Conservation (phyloP, 2,797 vertebrate genomes). For the Danio kyathit region DNA sequence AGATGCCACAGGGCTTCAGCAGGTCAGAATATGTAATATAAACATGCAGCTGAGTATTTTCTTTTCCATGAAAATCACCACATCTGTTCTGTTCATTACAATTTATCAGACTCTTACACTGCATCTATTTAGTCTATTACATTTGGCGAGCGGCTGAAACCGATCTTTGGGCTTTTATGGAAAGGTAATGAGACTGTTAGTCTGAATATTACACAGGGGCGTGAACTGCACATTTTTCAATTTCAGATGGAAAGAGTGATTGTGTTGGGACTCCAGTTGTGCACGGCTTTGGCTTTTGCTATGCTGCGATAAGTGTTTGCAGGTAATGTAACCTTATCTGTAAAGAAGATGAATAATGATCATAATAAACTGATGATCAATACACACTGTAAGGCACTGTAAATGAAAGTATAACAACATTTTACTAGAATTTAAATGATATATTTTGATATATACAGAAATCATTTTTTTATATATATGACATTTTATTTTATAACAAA, state of each 20-base stretch:
- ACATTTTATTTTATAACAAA: too few species aligned
- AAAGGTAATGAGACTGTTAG: slow-evolving; percentile 50
- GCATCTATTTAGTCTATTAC: neutral
- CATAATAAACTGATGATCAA: neutral
- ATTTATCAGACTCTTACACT: neutral
- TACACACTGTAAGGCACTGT: too few species aligned
- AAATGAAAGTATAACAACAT: too few species aligned
- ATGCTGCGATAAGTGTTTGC: neutral
- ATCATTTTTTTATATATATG: too few species aligned
- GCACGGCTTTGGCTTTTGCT: slow-evolving; percentile 29
- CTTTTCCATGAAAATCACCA: slow-evolving; percentile 7
- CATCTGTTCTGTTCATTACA: slow-evolving; percentile 1
- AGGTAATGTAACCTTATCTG: neutral
- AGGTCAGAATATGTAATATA: neutral
- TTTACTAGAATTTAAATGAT: too few species aligned
- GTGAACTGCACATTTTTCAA: slow-evolving; percentile 26
- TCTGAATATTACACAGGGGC: slow-evolving; percentile 31
- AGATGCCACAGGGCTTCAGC: neutral
- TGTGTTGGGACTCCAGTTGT: slow-evolving; percentile 21
- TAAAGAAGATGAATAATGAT: neutral
- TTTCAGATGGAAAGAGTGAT: slow-evolving; percentile 31
- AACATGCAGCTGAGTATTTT: neutral
- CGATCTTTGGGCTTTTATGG: slow-evolving; percentile 29
- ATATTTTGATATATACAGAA: too few species aligned
- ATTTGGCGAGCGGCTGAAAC: slow-evolving; percentile 28